Conservation (phyloP, 1,140 invertebrate genomes). For the Carcinoscorpius rotundicauda region DNA sequence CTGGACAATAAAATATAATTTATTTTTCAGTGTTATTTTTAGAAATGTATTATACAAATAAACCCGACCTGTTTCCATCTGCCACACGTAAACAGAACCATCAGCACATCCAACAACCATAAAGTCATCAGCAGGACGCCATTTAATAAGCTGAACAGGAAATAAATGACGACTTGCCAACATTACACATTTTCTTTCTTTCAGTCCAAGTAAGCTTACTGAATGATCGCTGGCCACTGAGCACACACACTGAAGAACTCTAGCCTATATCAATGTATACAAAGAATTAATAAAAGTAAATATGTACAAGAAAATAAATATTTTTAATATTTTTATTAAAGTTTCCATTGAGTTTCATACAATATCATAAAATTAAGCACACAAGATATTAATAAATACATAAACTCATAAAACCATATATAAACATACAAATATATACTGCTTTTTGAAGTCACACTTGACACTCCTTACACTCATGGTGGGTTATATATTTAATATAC, state of each 20-base stretch:
- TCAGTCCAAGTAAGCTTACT: slow-evolving; percentile 80
- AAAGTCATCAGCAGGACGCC: slow-evolving; percentile 94
- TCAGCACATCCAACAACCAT: slow-evolving; percentile 96
- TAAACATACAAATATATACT: no score
- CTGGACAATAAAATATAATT: no score
- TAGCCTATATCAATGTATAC: slow-evolving; percentile 43
- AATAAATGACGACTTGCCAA: slow-evolving; percentile 92
- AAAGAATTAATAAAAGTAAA: no score
- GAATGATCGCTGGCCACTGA: slow-evolving; percentile 96
- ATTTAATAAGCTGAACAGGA: slow-evolving; percentile 91
- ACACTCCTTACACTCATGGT: no score
- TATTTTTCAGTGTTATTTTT: no score
- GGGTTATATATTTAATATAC: no score
- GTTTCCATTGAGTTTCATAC: no score
- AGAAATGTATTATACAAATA: background rate
- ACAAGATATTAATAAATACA: no score
- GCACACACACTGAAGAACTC: slow-evolving; percentile 89
- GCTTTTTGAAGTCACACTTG: no score
- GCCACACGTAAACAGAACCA: slow-evolving; percentile 97
- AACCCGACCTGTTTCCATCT: slow-evolving; percentile 87
- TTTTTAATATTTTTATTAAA: background rate
- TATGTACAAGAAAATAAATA: slow-evolving; percentile 23
- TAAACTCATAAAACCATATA: no score
- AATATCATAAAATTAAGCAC: no score
- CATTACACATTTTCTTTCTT: slow-evolving; percentile 88